Evolutionary conservation across 2,113 vertebrate species (phyloP).

Genomic region (Rousettus leschenaultii): DNA sequence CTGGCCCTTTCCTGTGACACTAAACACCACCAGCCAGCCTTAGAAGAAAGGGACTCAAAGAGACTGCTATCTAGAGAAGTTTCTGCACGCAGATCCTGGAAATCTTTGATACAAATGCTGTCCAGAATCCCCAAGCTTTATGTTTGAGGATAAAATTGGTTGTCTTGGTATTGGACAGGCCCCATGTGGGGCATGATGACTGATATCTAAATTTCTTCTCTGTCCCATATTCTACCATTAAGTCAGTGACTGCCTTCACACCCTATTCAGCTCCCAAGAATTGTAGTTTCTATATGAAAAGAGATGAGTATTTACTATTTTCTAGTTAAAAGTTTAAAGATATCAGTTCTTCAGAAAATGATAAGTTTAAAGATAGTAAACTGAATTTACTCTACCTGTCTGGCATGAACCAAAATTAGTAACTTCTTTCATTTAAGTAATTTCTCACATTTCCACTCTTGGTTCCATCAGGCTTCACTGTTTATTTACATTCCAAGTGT

Average conservation of each 20-base stretch:
- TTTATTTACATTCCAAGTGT: neutral
- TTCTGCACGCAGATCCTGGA: conserved; percentile 10
- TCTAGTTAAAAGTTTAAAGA: conserved; percentile 31
- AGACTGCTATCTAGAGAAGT: neutral
- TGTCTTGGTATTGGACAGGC: conserved; percentile 10
- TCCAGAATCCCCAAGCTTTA: conserved; percentile 10
- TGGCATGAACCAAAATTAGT: neutral
- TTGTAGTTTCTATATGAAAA: conserved; percentile 27
- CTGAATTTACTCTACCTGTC: neutral
- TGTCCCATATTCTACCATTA: neutral
- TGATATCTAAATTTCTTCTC: neutral
- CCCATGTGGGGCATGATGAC: neutral
- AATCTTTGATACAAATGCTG: conserved; percentile 31
- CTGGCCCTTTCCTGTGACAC: neutral
- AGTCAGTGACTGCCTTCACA: neutral
- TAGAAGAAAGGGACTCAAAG: conserved; percentile 31
- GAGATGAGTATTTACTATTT: neutral
- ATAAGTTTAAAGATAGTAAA: neutral
- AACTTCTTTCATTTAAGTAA: conserved; percentile 1
- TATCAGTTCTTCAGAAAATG: neutral
- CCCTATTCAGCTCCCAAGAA: neutral
- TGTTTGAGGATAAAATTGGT: conserved; percentile 30
- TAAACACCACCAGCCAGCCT: conserved; percentile 34
- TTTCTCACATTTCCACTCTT: conserved; percentile 14
- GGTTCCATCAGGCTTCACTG: neutral